Base-by-base conservation (phyloP, 2,888 invertebrate species). In the Eumacrocentrus americanus region DNA sequence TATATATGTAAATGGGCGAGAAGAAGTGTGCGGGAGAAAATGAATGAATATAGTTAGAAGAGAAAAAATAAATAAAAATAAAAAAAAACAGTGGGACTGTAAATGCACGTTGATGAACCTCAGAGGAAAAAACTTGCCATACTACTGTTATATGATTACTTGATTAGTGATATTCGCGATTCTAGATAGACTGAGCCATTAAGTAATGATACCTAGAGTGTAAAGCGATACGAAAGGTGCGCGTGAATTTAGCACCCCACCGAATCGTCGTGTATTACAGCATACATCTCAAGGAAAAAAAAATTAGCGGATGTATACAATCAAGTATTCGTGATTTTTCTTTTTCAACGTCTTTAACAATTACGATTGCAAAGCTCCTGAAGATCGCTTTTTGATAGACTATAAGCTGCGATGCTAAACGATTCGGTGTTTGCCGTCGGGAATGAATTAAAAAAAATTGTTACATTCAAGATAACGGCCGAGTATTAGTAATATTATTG, bases 101-200 rank as follows among this genome's bases (percentile, higher is more conserved):
- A 58, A 59, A 60, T 52, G 54, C 58, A 44, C 48, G 44, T 62
- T 62, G 57, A 57, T 20, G 52, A 58, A 58, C 52, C 58, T 54
- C 50, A 57, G 52, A 58, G 50, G 22, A 55, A 57, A 62, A 62
- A 64, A 68, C 62, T 69, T 68, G 69, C 69, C 68, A 67, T 68
- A 69, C 57, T 68, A 68, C 62, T 63, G 59, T 67, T 69, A 62
- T 64, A 67, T 64, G 65, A 69, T 58, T 29, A 29, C 29, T 29
- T 29, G 29, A 29, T 65, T 69, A 69, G 69, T 66, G 69, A 68
- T 69, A 69, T 62, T 65, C 60, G 65, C 69, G 67, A 69, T 66
- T 65, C 44, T 69, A 69, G 69, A 67, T 69, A 69, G 69, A 69
- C 69, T 68, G 69, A 69, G 67, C 65, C 65, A 64, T 66, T 69